Percentiles rank a stretch among this genome's conserved stretches.
phyloP scores from a whole-genome alignment of 2,113 vertebrate species.

The Corythaixoides concolor region DNA sequence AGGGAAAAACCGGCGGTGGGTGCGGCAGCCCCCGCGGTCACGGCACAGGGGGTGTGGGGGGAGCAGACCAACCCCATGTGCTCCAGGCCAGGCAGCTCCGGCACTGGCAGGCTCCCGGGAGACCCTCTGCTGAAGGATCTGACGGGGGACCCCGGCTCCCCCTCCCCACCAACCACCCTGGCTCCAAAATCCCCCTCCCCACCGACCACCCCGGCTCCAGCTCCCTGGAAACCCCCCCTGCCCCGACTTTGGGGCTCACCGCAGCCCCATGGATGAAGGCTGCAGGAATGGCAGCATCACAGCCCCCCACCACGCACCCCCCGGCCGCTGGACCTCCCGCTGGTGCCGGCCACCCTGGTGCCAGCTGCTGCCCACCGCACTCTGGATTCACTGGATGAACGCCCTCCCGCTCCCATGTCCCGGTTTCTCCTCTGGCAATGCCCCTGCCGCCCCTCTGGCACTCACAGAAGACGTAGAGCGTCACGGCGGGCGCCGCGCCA shows the following conservation, averaged over 20 bases:
- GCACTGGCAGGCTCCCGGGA: too few relatives aligned
- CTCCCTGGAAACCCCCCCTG: too few relatives aligned
- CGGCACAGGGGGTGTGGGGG: too few relatives aligned
- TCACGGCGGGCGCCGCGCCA: fast-evolving
- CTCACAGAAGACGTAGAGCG: conserved; percentile 73
- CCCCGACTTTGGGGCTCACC: not conserved
- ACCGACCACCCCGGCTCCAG: too few relatives aligned
- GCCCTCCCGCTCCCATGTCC: fast-evolving
- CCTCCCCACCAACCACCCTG: not conserved
- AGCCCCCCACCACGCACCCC: fast-evolving
- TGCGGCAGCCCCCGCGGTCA: too few relatives aligned
- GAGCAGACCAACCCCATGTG: too few relatives aligned
- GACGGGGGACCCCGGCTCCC: not conserved
- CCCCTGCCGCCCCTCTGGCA: not conserved
- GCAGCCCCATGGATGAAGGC: not conserved
- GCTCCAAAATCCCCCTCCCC: not conserved
- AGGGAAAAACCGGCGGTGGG: too few relatives aligned
- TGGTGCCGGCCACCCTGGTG: fast-evolving
- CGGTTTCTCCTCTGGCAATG: fast-evolving
- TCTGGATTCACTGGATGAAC: fast-evolving
- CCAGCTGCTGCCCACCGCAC: not conserved
- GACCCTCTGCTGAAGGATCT: not conserved
- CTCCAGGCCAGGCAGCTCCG: too few relatives aligned
- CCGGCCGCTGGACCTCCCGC: not conserved
- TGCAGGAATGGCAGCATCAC: fast-evolving